A percentile compares a stretch with the other conserved stretches of the same genome.
These are phyloP conservation scores for Megaleporinus macrocephalus DNA, from an alignment of 2,113 vertebrate genomes.

Conservation along the genomic window DNA sequence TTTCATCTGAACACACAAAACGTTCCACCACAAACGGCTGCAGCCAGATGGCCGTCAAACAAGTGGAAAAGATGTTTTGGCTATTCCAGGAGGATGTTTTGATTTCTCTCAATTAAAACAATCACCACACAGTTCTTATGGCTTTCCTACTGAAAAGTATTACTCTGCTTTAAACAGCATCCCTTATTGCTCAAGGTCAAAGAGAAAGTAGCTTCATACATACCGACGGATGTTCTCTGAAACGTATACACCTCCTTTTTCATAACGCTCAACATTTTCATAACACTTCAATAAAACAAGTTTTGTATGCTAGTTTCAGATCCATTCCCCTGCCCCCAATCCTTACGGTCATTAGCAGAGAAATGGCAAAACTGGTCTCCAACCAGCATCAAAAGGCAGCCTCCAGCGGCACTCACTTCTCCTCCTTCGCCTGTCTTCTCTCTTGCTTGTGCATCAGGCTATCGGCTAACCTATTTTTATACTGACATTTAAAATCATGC, in stretches of 20 bases:
- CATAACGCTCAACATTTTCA: neutral
- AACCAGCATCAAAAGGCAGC: slow-evolving; percentile 14
- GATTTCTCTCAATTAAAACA: slow-evolving; percentile 27
- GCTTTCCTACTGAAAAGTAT: neutral
- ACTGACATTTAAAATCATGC: slow-evolving; percentile 39
- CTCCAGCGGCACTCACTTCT: neutral
- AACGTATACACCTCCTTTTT: neutral
- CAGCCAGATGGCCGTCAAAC: slow-evolving; percentile 27
- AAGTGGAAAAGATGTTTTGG: slow-evolving; percentile 3
- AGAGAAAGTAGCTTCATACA: neutral
- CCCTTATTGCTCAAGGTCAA: neutral
- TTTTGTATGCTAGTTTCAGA: neutral
- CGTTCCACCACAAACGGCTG: slow-evolving; percentile 24
- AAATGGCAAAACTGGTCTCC: neutral
- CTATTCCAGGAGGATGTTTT: slow-evolving; percentile 29
- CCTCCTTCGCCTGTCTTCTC: neutral
- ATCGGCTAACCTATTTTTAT: slow-evolving; percentile 42
- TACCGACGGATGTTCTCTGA: neutral
- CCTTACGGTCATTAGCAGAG: neutral
- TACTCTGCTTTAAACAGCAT: neutral
- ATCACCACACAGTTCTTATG: neutral
- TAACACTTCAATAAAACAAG: neutral
- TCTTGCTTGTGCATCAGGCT: neutral
- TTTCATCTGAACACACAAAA: slow-evolving; percentile 40
- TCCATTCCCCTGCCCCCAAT: neutral